Evolutionary conservation across 1,140 invertebrate genomes (phyloP).

Genomic region (Cyrtorhinus lividipennis): DNA sequence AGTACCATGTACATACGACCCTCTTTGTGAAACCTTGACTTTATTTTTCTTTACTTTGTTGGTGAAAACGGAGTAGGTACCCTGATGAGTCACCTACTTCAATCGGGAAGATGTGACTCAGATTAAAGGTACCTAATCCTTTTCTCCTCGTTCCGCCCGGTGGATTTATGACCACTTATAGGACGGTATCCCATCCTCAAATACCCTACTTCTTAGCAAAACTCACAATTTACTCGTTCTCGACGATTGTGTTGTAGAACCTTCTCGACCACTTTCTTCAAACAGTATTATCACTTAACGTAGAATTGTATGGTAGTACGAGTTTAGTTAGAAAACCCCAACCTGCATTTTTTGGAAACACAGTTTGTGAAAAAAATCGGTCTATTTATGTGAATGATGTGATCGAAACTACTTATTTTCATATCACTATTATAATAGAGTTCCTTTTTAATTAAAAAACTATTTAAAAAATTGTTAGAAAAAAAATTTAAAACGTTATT

Average conservation of each 20-base stretch:
- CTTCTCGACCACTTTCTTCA: not conserved
- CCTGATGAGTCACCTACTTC: not conserved
- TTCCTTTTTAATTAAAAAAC: slow-evolving; percentile 8
- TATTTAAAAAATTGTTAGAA: not conserved
- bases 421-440: not conserved
- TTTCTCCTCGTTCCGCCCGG: not conserved
- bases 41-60: not conserved
- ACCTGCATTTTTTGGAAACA: too few species aligned
- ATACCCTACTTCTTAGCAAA: not conserved
- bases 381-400: not conserved
- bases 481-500: not conserved
- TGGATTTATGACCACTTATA: not conserved
- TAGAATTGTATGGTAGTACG: not conserved
- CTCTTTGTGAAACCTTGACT: not conserved
- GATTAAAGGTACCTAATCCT: not conserved
- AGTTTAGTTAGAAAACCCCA: not conserved
- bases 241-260: not conserved
- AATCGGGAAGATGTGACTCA: not conserved
- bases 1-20: not conserved
- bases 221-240: not conserved
- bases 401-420: not conserved
- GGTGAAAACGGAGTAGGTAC: not conserved
- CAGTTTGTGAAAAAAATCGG: not conserved
- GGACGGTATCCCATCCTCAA: not conserved
- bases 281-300: not conserved